A percentile compares a stretch with the other conserved stretches of the same genome.
Evolutionary conservation across 2,888 invertebrate species (phyloP).

Genomic region (Tricholauxania praeusta): DNA sequence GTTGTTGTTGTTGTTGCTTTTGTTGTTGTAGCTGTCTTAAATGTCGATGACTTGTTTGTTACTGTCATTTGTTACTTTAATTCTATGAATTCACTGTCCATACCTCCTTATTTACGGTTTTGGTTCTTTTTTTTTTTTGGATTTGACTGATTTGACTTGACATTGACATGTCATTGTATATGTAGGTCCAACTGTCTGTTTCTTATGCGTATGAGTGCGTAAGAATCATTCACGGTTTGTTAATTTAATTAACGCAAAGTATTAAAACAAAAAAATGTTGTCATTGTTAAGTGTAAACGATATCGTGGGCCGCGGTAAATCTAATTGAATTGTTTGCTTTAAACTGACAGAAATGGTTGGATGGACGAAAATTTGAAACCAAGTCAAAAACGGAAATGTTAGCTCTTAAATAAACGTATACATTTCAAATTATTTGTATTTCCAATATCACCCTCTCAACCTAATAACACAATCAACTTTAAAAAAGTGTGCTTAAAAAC

Average conservation of each 20-base stretch:
- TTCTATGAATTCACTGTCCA: neutral
- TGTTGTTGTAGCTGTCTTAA: neutral
- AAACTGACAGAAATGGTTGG: too few species aligned
- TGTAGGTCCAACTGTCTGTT: too few species aligned
- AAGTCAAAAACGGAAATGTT: too few species aligned
- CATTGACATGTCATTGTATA: slow-evolving; percentile 45
- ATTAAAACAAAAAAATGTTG: slow-evolving; percentile 21
- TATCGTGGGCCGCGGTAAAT: slow-evolving; percentile 2
- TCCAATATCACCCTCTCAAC: too few species aligned
- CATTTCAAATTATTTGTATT: too few species aligned
- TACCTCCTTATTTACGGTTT: neutral
- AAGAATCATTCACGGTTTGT: slow-evolving; percentile 37
- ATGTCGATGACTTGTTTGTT: slow-evolving; percentile 9
- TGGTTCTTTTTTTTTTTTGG: neutral
- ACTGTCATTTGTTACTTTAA: neutral
- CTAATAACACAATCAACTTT: too few species aligned
- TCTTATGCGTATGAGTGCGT: neutral
- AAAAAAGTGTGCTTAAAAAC: too few species aligned
- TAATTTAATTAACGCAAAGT: slow-evolving; percentile 39
- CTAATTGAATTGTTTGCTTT: too few species aligned
- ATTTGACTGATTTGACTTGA: slow-evolving; percentile 46
- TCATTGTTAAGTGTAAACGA: slow-evolving; percentile 31
- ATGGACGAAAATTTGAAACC: too few species aligned
- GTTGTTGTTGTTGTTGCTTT: too few species aligned
- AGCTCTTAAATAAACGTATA: too few species aligned